phyloP scores from a whole-genome alignment of 2,888 invertebrate species.

The Candidula unifasciata region DNA sequence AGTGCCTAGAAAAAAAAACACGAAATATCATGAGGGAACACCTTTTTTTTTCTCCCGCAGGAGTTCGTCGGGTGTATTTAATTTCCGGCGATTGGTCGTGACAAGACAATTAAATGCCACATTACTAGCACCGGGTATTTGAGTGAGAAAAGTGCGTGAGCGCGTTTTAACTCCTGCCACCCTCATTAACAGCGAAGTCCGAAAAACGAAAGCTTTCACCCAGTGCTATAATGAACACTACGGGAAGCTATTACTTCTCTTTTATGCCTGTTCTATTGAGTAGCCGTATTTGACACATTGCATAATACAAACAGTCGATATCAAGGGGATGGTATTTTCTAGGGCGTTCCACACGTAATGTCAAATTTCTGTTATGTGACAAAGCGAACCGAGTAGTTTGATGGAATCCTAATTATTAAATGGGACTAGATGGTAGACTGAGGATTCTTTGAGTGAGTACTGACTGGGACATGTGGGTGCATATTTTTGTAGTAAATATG shows the following conservation, averaged over 20 bases:
- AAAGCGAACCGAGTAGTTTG: too few relatives aligned
- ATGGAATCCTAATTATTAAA: constrained; percentile 15
- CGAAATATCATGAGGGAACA: background rate
- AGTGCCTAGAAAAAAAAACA: background rate
- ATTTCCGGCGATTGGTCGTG: constrained; percentile 32
- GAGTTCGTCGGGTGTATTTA: constrained; percentile 21
- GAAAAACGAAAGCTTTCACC: constrained; percentile 31
- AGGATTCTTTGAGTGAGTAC: too few relatives aligned
- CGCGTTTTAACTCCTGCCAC: constrained; percentile 25
- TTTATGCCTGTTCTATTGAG: background rate
- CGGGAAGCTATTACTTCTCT: constrained; percentile 26
- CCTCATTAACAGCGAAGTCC: constrained; percentile 36
- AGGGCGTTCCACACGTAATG: background rate
- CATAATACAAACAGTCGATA: background rate
- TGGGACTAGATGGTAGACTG: background rate
- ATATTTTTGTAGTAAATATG: too few relatives aligned
- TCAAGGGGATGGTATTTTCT: background rate
- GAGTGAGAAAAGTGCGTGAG: background rate
- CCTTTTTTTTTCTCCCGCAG: background rate
- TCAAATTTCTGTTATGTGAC: background rate
- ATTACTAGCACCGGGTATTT: constrained; percentile 13
- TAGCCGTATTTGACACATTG: constrained; percentile 15
- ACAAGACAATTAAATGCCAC: constrained; percentile 45
- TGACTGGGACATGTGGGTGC: too few relatives aligned
- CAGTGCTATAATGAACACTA: constrained; percentile 5